Evolutionary conservation across 2,113 vertebrate species (phyloP).

Genomic region (Eolophus roseicapilla): DNA sequence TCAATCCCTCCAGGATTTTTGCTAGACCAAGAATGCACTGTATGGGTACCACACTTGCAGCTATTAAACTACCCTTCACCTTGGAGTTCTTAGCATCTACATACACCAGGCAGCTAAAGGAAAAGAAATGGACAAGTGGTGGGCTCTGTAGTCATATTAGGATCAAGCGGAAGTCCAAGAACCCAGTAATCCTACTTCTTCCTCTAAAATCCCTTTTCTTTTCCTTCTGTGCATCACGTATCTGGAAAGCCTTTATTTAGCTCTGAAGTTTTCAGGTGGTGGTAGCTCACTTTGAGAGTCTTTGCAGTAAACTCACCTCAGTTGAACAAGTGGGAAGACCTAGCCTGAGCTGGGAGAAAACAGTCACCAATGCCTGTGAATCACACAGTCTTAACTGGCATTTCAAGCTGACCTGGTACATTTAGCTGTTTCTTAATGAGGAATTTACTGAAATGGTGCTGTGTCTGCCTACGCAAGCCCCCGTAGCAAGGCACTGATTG

Average conservation of each 20-base stretch:
- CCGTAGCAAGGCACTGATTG: background rate
- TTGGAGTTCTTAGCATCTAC: background rate
- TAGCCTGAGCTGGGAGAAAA: background rate
- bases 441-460: background rate
- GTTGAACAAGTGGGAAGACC: background rate
- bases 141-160: background rate
- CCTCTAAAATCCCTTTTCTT: background rate
- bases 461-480: background rate
- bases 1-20: background rate
- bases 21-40: background rate
- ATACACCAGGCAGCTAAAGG: background rate
- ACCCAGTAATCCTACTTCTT: background rate
- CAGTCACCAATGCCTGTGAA: background rate
- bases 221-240: background rate
- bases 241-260: background rate
- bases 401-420: slow-evolving; percentile 27
- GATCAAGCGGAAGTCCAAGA: background rate
- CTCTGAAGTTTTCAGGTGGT: background rate
- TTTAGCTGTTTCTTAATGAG: slow-evolving; percentile 25
- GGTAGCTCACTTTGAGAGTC: background rate
- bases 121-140: background rate
- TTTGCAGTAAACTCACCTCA: background rate
- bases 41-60: background rate
- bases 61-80: background rate
- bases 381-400: background rate